These are phyloP conservation scores for Bombus vancouverensis DNA, from an alignment of 1,140 invertebrate genomes.

Conservation along the genomic window DNA sequence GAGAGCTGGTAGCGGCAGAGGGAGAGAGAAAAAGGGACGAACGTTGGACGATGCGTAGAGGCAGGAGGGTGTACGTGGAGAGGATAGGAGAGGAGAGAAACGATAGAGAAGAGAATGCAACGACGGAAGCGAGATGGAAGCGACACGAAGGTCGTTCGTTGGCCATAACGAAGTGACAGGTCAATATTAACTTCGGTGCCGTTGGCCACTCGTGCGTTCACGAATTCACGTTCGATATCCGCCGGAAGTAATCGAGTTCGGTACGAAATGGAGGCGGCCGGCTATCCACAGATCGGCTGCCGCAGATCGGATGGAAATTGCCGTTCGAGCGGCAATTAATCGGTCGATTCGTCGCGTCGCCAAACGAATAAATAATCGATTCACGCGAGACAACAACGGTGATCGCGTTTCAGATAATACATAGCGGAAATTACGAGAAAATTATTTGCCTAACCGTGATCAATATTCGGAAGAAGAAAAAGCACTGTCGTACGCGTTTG, in stretches of 20 bases:
- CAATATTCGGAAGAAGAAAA: not conserved
- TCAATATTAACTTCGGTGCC: conserved; percentile 72
- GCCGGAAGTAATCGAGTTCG: conserved; percentile 77
- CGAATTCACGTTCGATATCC: conserved; percentile 77
- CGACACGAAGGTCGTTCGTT: conserved; percentile 54
- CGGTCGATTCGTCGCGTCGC: conserved; percentile 25
- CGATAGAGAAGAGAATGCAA: conserved; percentile 37
- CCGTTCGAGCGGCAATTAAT: conserved; percentile 25
- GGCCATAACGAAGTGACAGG: conserved; percentile 70
- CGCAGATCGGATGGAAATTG: conserved; percentile 39
- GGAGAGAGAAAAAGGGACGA: no score
- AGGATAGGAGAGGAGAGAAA: not conserved
- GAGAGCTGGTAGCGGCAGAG: not conserved
- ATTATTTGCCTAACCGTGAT: not conserved
- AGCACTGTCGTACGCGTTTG: no score
- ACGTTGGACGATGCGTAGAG: no score
- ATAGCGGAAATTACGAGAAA: not conserved
- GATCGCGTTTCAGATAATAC: conserved; percentile 12
- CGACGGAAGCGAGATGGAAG: conserved; percentile 61
- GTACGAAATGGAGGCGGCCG: conserved; percentile 35
- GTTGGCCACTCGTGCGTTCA: conserved; percentile 29
- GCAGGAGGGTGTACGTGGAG: not conserved
- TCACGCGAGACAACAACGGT: not conserved
- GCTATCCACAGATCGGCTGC: conserved; percentile 7
- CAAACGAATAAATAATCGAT: conserved; percentile 17